Base-by-base conservation (phyloP, 1,140 invertebrate species). In the Zaprionus tsacasi region DNA sequence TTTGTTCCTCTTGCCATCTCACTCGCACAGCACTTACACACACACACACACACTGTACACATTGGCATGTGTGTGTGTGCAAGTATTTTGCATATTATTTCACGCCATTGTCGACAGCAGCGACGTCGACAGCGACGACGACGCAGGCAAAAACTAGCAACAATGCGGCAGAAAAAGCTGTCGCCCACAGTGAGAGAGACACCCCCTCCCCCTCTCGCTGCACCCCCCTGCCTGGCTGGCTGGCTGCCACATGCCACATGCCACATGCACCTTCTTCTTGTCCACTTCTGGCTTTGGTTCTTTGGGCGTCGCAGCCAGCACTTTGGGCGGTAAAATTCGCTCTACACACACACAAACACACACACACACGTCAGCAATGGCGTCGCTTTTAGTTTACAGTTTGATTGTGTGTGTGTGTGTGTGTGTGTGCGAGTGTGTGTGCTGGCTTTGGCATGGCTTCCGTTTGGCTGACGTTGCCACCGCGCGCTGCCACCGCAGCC, bases 41-140 rank as follows among this genome's bases (percentile, higher is more conserved):
- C 27, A 12, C n/a, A 30, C 3, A 30, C 27, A 30, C 27, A 6
- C 27, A n/a, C n/a, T n/a, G 1, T 27, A 4, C 25, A 30, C 27
- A 36, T n/a, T n/a, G n/a, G 5, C 38, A 21, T 36, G 21, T 50
- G 69, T 64, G 55, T 66, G 15, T 50, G 81, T 66, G 68, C 36
- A 64, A 81, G 81, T 85, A 83, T 83, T 88, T 88, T 88, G 83
- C 83, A 88, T 88, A 88, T 88, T 88, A 88, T 88, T 88, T 88
- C 83, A 88, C 83, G 83, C 83, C 83, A 88, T 88, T 88, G 80
- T 88, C 73, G 71, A 27, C 54, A 35, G 58, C 66, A 64, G 38
- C 33, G 67, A 40, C 54, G 33, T 56, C 8, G 11, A 55, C 60
- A 58, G 43, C 71, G 63, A 64, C 56, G 63, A 64, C 56, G 33